Evolutionary conservation across 2,888 invertebrate species (phyloP), one percentile per base, ranked within the genome.

Genomic region (Pantelozetes paolii): DNA sequence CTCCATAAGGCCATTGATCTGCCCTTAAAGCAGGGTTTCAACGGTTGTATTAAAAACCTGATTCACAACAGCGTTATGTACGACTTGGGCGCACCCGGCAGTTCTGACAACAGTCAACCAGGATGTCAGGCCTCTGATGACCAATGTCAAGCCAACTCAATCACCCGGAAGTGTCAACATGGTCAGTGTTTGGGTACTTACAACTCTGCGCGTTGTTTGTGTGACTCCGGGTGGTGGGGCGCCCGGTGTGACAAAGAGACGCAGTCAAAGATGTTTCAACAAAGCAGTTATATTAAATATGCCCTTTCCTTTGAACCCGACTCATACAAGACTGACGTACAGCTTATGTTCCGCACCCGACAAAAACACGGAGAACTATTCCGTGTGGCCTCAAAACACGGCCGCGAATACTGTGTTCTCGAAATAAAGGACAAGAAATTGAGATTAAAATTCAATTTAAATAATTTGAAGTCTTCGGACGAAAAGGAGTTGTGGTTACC

Each of bases 231-330:
- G 13, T 99, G 91, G 90, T 91, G 91, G 0, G 97, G 97, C 11
- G 78, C 80, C 2, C 79, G 80, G 23, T 86, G 86, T 79, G 81
- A 82, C 45, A 77, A 77, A 75, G 77, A 79, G 67, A 76, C 76
- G 2, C 92, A 94, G 0, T 92, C 94, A 0, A 81, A 81, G 74
- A 94, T 94, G 76, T 95, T 97, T 83, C 90, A 92, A 81, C 89
- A 90, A 0, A 92, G 94, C 82, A 94, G 94, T 78, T 97, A 95
- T 82, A 94, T 97, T n/a, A 94, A 95, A 82, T 97, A 96, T 82
- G 94, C 94, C 1, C 84, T 97, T 42, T 93, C 93, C 79, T 95
- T 94, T 81, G 94, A 94, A 81, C 94, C 94, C 0, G 92, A 94
- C 80, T 87, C 91, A 79, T 95, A 92, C 81, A 90, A 91, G 72